Base-by-base conservation (phyloP, 37 sponge, comb jelly and placozoan genomes). In the Chondrilla cf. caribensis region DNA sequence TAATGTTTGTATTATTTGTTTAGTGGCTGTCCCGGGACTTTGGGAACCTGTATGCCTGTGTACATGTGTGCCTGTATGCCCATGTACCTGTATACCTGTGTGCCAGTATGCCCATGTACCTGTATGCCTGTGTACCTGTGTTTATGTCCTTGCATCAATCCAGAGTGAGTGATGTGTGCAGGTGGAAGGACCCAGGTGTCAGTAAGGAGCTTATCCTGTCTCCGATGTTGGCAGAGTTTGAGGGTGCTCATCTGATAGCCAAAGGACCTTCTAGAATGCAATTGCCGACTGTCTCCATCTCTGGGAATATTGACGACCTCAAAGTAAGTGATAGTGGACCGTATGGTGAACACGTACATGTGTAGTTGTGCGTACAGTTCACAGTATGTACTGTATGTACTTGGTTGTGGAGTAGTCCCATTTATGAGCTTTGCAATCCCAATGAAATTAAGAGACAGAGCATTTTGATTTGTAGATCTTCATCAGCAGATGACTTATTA, bases 161-260 rank as follows among this genome's bases (percentile, higher is more conserved):
- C 33, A 67, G 68, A 33, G 68, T 67, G 68, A 28, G 33, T n/a
- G 68, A 67, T 4, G 68, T 67, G 35, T 67, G 17, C 68, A 67
- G 32, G 68, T 67, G 68, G 68, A 29, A 33, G 15, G 68, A 29
- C 33, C 68, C 68, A 29, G 4, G 15, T 17, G 33, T 67, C 31
- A 17, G 29, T 2, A 67, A 29, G 35, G 2, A n/a, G 68, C 15
- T 17, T 32, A 33, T 67, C 33, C 31, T 67, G 31, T 1, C n/a
- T 18, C 68, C 68, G 15, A 5, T 67, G 68, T 17, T 33, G 32
- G 68, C 17, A 17, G 33, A 28, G 68, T 18, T 33, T 29, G 33
- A 67, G 32, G 33, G 29, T 32, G 29, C 7, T 1, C 35, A 33
- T 18, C 31, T 33, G 29, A n/a, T 67, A 32, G 29, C 33, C 33